Evolutionary conservation across 1,140 invertebrate species (phyloP).

Genomic region (Thereuonema tuberculata): DNA sequence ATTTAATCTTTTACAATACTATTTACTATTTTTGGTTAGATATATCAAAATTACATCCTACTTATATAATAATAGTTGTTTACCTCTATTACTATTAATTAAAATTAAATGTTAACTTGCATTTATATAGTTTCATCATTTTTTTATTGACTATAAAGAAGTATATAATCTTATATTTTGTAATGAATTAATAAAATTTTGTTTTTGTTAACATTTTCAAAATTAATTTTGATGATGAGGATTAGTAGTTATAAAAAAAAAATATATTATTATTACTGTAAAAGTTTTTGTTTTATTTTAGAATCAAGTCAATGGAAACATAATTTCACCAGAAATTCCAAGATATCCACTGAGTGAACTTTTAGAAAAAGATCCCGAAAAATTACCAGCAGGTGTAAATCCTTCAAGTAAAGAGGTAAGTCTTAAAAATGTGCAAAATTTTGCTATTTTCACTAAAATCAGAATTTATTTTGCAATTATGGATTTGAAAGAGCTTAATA

Average conservation of each 20-base stretch:
- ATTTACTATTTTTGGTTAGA: too few relatives aligned
- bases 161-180: too few relatives aligned
- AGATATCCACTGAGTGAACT: slow-evolving; percentile 55
- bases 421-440: neutral
- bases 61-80: too few relatives aligned
- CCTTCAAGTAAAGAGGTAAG: slow-evolving; percentile 66
- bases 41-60: too few relatives aligned
- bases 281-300: slow-evolving; percentile 42
- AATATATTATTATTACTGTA: neutral
- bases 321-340: slow-evolving; percentile 4
- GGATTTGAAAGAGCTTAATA: too few relatives aligned
- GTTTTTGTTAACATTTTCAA: slow-evolving; percentile 32
- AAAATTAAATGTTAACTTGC: too few relatives aligned
- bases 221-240: slow-evolving; percentile 33
- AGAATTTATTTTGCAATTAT: too few relatives aligned
- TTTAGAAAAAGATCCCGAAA: slow-evolving; percentile 51
- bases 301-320: slow-evolving; percentile 45
- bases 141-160: too few relatives aligned
- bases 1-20: too few relatives aligned
- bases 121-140: too few relatives aligned
- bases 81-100: too few relatives aligned
- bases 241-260: slow-evolving; percentile 36
- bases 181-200: slow-evolving; percentile 33
- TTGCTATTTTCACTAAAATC: neutral
- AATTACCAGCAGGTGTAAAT: slow-evolving; percentile 65